A percentile compares a stretch with the other conserved stretches of the same genome.
Conservation (phyloP, 2,888 invertebrate genomes). For the Lithophane ornitopus region DNA sequence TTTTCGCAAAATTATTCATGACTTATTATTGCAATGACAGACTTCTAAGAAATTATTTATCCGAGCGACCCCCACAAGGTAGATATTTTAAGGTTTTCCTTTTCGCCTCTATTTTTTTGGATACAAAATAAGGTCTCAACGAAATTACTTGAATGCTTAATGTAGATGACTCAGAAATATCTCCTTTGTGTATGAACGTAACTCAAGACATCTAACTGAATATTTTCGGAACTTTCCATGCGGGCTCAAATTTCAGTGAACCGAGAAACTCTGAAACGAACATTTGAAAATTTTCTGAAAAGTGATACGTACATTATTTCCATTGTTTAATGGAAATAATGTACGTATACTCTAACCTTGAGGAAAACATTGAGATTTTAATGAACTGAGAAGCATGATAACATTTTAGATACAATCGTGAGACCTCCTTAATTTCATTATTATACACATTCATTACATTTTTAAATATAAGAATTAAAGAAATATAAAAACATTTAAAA, state of each 20-base stretch:
- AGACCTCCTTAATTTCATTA: background rate
- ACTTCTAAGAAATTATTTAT: conserved; percentile 34
- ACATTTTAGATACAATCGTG: background rate
- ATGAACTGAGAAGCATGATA: background rate
- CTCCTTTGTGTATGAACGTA: conserved; percentile 48
- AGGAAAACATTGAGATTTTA: background rate
- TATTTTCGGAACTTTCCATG: conserved; percentile 46
- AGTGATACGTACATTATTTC: background rate
- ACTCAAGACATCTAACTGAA: conserved; percentile 46
- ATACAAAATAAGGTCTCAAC: conserved; percentile 45
- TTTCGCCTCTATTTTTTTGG: conserved; percentile 25
- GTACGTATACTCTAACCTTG: too few species aligned
- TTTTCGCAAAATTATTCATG: conserved; percentile 24
- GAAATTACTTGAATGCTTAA: conserved; percentile 54
- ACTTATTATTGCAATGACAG: conserved; percentile 34
- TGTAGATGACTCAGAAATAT: conserved; percentile 47
- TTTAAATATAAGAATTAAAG: background rate
- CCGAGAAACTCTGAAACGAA: conserved; percentile 16
- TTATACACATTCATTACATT: background rate
- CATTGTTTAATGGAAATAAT: too few species aligned
- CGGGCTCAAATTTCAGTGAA: conserved; percentile 36
- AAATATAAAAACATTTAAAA: background rate
- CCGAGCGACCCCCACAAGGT: conserved; percentile 10
- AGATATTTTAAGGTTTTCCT: conserved; percentile 10
- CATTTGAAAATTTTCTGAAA: conserved; percentile 1